Base-by-base conservation (phyloP, 2,113 vertebrate species). In the Plestiodon gilberti region DNA sequence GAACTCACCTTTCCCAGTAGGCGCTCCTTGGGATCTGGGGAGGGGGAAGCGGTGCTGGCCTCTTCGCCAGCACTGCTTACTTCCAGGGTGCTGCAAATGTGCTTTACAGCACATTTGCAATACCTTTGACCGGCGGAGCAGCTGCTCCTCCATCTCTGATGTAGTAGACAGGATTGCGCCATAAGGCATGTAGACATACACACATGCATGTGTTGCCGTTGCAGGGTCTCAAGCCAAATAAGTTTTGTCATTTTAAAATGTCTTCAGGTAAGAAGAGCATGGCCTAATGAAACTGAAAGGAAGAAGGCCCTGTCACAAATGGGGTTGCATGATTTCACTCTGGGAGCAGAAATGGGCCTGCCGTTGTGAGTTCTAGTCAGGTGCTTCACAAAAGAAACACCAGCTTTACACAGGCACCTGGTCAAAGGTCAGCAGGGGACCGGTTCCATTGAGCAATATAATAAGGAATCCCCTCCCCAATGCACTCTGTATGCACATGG, bases 261-360 rank as follows among this genome's bases (percentile, higher is more conserved):
- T 55, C 52, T 55, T 91, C 81, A 79, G 43, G 17, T 57, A 86
- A 81, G 73, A 74, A 59, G 73, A 57, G 14, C 40, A 22, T 40
- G 84, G 43, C 11, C 75, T 48, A 73, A 61, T 1, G 1, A 8
- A 61, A n/a, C 76, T 18, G 2, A 85, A 78, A 2, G 1, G 81
- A 85, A 79, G 78, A 9, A n/a, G 84, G 38, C n/a, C 88, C 30
- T 67, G 30, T 33, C 30, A n/a, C 28, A 67, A 67, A 35, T 35
- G n/a, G n/a, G 67, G 13, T 33, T 70, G 67, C n/a, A 70, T 35
- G 30, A 70, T 70, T 15, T 70, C 69, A 35, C 69, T 70, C 33
- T 55, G 33, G 33, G 17, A 6, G 33, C 33, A 15, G 4, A 38
- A n/a, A 70, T 33, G 33, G n/a, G 33, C 17, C n/a, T 70, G 18